A percentile compares a stretch with the other conserved stretches of the same genome.
phyloP scores from a whole-genome alignment of 1,140 invertebrate species.

The Anthonomus grandis region DNA sequence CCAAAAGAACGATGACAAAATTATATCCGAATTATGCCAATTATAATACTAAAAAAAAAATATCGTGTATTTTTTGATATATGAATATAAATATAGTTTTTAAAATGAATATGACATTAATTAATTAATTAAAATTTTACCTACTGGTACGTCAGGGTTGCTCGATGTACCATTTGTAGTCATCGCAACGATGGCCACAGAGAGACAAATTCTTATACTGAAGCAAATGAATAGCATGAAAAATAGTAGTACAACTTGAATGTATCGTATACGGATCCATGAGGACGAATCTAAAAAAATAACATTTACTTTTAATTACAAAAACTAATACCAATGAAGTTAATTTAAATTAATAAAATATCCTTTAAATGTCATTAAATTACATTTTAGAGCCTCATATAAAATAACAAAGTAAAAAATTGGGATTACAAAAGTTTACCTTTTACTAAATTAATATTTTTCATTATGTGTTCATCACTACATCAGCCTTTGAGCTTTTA shows the following conservation, averaged over 20 bases:
- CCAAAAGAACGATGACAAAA: slow-evolving; percentile 67
- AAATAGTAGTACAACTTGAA: slow-evolving; percentile 51
- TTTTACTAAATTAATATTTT: no score
- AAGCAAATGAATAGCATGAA: slow-evolving; percentile 52
- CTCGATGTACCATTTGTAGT: slow-evolving; percentile 43
- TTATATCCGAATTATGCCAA: slow-evolving; percentile 54
- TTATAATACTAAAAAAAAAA: slow-evolving; percentile 35
- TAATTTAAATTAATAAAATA: no score
- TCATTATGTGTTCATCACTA: no score
- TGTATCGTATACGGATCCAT: slow-evolving; percentile 42
- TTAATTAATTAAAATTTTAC: slow-evolving; percentile 9
- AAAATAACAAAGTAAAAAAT: no score
- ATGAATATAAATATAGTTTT: background rate
- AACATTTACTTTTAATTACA: no score
- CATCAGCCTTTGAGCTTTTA: no score
- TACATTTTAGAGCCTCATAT: no score
- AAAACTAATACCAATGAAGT: no score
- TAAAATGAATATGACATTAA: background rate
- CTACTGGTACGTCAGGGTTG: slow-evolving; percentile 32
- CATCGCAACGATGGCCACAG: slow-evolving; percentile 62
- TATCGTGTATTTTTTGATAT: no score
- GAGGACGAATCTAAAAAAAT: no score
- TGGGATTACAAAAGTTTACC: no score
- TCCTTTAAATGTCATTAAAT: no score
- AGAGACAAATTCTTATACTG: slow-evolving; percentile 57